A percentile compares a stretch with the other conserved stretches of the same genome.
Conservation (phyloP, 2,888 invertebrate genomes). For the Bellardia bayeri region DNA sequence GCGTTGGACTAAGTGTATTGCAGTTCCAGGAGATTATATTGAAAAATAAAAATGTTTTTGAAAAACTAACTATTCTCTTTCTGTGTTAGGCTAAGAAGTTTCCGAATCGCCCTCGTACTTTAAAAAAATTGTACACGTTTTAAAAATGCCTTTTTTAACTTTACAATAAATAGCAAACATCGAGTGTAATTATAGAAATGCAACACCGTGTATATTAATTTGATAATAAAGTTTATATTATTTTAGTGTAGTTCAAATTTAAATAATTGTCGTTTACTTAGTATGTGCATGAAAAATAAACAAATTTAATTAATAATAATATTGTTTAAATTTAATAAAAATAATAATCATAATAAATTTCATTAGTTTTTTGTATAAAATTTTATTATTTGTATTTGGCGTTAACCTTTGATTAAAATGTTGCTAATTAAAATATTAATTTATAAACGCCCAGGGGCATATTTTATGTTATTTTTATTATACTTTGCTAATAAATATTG, state of each 20-base stretch:
- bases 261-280: neutral
- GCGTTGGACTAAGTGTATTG: too few relatives aligned
- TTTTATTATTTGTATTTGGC: conserved; percentile 26
- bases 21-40: too few relatives aligned
- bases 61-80: too few relatives aligned
- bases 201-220: too few relatives aligned
- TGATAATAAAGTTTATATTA: too few relatives aligned
- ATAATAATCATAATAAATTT: conserved; percentile 44
- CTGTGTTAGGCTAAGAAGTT: too few relatives aligned
- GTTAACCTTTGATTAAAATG: conserved; percentile 67
- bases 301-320: conserved; percentile 29
- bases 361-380: neutral
- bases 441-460: conserved; percentile 56
- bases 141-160: too few relatives aligned
- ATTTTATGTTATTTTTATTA: conserved; percentile 18
- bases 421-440: conserved; percentile 70
- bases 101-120: too few relatives aligned
- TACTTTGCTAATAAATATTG: conserved; percentile 19
- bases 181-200: too few relatives aligned
- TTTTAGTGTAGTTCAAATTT: neutral
- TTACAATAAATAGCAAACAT: too few relatives aligned
- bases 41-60: too few relatives aligned
- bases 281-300: neutral
- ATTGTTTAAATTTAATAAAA: conserved; percentile 23
- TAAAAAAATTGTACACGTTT: too few relatives aligned